phyloP scores from a whole-genome alignment of 2,888 invertebrate genomes.

The Caenorhabditis sp. region DNA sequence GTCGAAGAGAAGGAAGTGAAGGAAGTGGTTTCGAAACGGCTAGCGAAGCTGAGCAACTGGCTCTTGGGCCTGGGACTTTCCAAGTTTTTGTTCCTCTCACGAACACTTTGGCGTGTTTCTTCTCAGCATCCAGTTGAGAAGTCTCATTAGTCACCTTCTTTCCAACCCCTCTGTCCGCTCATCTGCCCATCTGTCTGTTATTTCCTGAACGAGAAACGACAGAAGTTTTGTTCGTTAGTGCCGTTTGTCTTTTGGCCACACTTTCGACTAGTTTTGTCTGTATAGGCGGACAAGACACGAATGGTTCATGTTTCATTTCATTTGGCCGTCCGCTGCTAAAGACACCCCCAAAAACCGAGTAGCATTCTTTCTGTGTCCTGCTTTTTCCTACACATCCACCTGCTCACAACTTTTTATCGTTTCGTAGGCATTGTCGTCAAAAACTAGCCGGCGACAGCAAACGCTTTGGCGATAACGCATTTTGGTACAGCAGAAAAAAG shows the following conservation, averaged over 20 bases:
- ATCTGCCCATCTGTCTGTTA: constrained; percentile 21
- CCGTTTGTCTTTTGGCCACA: constrained; percentile 21
- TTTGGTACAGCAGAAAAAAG: constrained; percentile 25
- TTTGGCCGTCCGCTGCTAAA: neutral
- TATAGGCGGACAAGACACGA: constrained; percentile 8
- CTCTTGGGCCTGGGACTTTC: constrained; percentile 3
- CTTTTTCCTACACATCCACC: constrained; percentile 12
- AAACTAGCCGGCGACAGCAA: constrained; percentile 20
- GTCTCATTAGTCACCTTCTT: constrained; percentile 52
- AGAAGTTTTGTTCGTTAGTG: constrained; percentile 15
- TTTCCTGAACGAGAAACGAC: constrained; percentile 6
- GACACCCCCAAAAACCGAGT: constrained; percentile 3
- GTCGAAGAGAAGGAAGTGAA: constrained; percentile 53
- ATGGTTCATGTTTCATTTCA: constrained; percentile 38
- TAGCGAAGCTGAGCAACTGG: neutral
- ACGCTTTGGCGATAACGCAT: constrained; percentile 1
- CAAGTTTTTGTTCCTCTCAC: constrained; percentile 23
- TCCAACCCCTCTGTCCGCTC: no score
- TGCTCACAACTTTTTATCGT: constrained; percentile 29
- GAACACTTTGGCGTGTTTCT: constrained; percentile 22
- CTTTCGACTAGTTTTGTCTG: constrained; percentile 15
- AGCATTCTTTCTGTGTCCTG: neutral
- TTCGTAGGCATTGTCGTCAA: constrained; percentile 25
- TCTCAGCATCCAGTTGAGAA: constrained; percentile 17
- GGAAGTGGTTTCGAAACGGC: constrained; percentile 47